phyloP scores from a whole-genome alignment of 2,113 vertebrate genomes.

The Recurvirostra avosetta region DNA sequence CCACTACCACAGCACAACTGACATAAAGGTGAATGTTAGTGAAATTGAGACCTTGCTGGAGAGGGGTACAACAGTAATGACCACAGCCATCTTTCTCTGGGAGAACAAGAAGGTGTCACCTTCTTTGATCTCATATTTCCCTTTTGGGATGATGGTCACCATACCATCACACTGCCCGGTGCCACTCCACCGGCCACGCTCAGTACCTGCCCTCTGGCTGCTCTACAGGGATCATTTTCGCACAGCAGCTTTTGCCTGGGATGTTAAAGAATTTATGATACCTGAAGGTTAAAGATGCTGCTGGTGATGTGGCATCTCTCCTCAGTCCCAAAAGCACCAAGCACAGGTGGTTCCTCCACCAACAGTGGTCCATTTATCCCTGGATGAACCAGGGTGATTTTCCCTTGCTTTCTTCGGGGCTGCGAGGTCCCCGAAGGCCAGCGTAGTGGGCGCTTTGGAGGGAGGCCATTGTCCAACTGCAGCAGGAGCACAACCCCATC shows the following conservation, averaged over 20 bases:
- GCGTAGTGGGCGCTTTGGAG: rapidly evolving
- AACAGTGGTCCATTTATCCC: neutral
- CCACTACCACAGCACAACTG: neutral
- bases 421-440: neutral
- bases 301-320: neutral
- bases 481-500: neutral
- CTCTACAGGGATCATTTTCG: rapidly evolving
- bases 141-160: neutral
- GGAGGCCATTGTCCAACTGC: neutral
- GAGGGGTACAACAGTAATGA: neutral
- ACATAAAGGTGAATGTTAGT: neutral
- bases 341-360: neutral
- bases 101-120: neutral
- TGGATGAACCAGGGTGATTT: neutral
- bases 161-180: no score
- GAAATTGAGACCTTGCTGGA: neutral
- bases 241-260: neutral
- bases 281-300: neutral
- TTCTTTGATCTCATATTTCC: neutral
- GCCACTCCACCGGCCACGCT: neutral
- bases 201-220: neutral
- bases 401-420: neutral
- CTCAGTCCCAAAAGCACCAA: neutral
- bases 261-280: neutral
- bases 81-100: neutral